A percentile compares a stretch with the other conserved stretches of the same genome.
Conservation (phyloP, 2,888 invertebrate species). For the Fissipunctia ypsillon region DNA sequence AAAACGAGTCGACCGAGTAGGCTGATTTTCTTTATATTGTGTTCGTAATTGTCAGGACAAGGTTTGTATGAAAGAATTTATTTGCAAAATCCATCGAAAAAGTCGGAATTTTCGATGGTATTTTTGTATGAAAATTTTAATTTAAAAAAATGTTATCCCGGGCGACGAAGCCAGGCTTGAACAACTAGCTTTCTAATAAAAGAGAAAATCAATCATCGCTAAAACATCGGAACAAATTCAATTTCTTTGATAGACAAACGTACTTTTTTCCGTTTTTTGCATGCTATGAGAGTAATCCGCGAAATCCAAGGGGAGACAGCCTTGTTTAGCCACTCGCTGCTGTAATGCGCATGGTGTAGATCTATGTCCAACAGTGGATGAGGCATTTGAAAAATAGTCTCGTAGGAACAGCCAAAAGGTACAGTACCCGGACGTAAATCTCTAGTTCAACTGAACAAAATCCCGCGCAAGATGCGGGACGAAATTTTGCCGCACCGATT, state of each 20-base stretch:
- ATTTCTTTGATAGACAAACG: constrained; percentile 69
- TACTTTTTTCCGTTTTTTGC: constrained; percentile 58
- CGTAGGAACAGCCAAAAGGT: not conserved
- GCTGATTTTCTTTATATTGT: too few species aligned
- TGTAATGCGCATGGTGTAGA: constrained; percentile 56
- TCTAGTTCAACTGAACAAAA: not conserved
- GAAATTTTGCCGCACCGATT: not conserved
- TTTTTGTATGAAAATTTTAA: too few species aligned
- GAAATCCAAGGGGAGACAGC: constrained; percentile 72
- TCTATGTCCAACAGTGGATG: constrained; percentile 39
- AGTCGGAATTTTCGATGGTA: too few species aligned
- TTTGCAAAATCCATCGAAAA: too few species aligned
- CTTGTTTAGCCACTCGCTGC: constrained; percentile 66
- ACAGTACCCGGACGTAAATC: not conserved
- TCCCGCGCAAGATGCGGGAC: not conserved
- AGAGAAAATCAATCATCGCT: constrained; percentile 2
- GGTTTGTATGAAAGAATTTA: too few species aligned
- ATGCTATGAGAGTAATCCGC: constrained; percentile 66
- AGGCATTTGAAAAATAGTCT: constrained; percentile 27
- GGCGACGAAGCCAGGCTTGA: too few species aligned
- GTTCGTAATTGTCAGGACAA: too few species aligned
- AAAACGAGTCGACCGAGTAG: too few species aligned
- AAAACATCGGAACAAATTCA: constrained; percentile 49
- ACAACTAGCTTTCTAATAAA: too few species aligned
- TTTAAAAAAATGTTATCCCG: too few species aligned